Base-by-base conservation (phyloP, 1,140 invertebrate genomes). In the Arion vulgaris region DNA sequence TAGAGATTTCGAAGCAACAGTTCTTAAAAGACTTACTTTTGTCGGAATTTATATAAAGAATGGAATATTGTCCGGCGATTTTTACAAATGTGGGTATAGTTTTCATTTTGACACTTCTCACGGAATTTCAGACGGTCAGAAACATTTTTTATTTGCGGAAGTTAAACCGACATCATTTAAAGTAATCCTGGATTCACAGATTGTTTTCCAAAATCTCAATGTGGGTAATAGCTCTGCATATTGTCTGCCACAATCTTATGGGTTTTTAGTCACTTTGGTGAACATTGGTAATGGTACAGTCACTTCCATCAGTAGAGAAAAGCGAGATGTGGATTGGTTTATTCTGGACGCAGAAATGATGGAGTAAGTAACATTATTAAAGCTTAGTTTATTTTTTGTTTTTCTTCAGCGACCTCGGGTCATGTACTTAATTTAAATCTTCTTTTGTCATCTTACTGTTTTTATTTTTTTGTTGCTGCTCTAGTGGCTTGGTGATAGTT, bases 41-140 rank as follows among this genome's bases (percentile, higher is more conserved):
- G 1, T 80, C 5, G 28, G 36, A 9, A 66, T 80, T 28, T 71
- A 80, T 17, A 41, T 80, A 0, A 41, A 71, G 13, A 28, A 49
- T 7, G n/a, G 39, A 19, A 5, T 17, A 2, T 53, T 80, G 1
- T 1, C n/a, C 13, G 78, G 78, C 9, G 78, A 80, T 45, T 79
- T 79, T 34, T 45, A 45, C 15, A 80, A 71, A n/a, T 71, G 78
- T 51, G 39, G 68, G 26, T 49, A 34, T 41, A 2, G 19, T 57
- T 28, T 2, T 2, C 53, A 66, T 11, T 36, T 79, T 68, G 17
- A 62, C 32, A 49, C 45, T 11, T 17, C 45, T 19, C 26, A 36
- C 9, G 2, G 4, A 32, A 36, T 76, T 19, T 51, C 39, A 9
- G 76, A 79, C 32, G 76, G 76, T 39, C 38, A 66, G 34, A 38